Percentiles rank a stretch among this genome's conserved stretches.
Conservation (phyloP, 1,140 invertebrate genomes). For the Marisa cornuarietis region DNA sequence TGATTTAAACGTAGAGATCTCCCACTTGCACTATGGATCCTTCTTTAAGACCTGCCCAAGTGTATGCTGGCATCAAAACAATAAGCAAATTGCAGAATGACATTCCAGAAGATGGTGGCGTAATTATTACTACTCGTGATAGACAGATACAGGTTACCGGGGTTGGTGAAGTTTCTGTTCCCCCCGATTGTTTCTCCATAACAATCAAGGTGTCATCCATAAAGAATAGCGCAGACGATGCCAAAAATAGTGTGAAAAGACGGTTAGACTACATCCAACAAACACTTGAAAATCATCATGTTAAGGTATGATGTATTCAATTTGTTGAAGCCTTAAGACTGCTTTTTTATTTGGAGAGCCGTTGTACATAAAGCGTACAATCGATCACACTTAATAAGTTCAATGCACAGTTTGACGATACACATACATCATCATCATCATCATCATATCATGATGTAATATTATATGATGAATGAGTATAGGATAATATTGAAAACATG, state of each 20-base stretch:
- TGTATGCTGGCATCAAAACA: constrained; percentile 30
- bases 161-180: constrained; percentile 55
- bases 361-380: too few species aligned
- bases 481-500: too few species aligned
- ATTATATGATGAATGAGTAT: too few species aligned
- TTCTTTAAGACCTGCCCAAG: constrained; percentile 8
- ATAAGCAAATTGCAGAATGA: constrained; percentile 1
- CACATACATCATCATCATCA: too few species aligned
- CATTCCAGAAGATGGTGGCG: constrained; percentile 24
- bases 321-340: too few species aligned
- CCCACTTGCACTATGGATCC: constrained; percentile 1
- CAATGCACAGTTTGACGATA: too few species aligned
- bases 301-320: constrained; percentile 43
- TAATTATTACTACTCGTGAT: constrained; percentile 29
- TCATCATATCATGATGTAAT: too few species aligned
- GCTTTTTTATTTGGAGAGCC: too few species aligned
- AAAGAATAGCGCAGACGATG: constrained; percentile 59
- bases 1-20: constrained; percentile 12
- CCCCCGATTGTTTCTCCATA: constrained; percentile 57
- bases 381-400: too few species aligned
- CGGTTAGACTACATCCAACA: constrained; percentile 61
- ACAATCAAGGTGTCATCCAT: constrained; percentile 46
- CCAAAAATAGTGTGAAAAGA: constrained; percentile 60
- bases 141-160: constrained; percentile 58
- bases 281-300: constrained; percentile 54